Percentiles rank a stretch among this genome's conserved stretches.
These are phyloP conservation scores for Drosophila lacicola DNA, from an alignment of 2,888 invertebrate species.

Conservation along the genomic window DNA sequence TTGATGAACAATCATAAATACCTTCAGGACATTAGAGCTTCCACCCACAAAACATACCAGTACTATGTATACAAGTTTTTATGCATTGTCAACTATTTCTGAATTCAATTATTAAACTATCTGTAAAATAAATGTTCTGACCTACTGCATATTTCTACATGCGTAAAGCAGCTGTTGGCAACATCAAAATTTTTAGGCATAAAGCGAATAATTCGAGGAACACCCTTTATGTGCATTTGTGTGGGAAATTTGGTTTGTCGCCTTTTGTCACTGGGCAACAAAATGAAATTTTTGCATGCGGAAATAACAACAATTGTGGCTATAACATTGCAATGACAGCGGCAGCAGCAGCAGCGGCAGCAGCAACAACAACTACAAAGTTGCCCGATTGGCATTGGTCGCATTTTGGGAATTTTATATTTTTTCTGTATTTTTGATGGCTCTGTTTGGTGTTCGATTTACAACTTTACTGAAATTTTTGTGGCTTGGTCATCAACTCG, in stretches of 20 bases:
- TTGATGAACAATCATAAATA: too few relatives aligned
- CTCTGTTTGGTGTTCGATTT: conserved; percentile 54
- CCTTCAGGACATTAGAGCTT: not conserved
- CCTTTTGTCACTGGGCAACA: conserved; percentile 38
- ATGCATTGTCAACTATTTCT: not conserved
- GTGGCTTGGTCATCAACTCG: conserved; percentile 75
- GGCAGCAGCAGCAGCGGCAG: conserved; percentile 15
- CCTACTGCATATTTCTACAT: conserved; percentile 1
- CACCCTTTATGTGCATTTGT: conserved; percentile 41
- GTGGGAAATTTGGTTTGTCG: conserved; percentile 43
- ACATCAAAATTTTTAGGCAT: conserved; percentile 30
- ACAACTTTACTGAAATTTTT: conserved; percentile 69
- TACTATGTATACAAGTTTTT: not conserved
- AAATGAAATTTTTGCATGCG: conserved; percentile 66
- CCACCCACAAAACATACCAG: not conserved
- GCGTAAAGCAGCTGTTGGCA: conserved; percentile 27
- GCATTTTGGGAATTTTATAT: conserved; percentile 37
- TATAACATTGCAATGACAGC: conserved; percentile 66
- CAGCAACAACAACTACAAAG: conserved; percentile 41
- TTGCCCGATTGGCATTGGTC: conserved; percentile 64
- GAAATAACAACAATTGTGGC: conserved; percentile 74
- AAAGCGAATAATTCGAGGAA: conserved; percentile 6
- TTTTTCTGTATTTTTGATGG: conserved; percentile 17
- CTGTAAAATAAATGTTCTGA: conserved; percentile 4
- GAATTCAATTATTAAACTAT: conserved; percentile 12